Conservation (phyloP, 2,113 vertebrate genomes). For the Gymnorhina tibicen region DNA sequence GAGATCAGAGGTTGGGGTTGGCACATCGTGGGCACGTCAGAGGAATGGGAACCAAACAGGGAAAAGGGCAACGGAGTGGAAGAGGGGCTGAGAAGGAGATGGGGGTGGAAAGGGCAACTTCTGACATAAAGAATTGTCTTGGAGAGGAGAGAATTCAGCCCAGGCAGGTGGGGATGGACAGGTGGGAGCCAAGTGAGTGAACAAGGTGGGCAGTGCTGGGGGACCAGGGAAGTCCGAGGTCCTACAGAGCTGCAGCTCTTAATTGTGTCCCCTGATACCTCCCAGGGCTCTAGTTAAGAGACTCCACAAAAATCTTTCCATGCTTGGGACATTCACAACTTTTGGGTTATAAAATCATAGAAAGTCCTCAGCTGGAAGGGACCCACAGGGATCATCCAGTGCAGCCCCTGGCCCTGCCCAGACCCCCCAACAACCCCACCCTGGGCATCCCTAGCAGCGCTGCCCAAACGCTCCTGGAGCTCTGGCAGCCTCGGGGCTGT, state of each 20-base stretch:
- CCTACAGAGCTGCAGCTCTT: background rate
- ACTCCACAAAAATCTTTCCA: background rate
- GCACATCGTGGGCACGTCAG: background rate
- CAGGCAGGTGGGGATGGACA: background rate
- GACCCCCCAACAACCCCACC: background rate
- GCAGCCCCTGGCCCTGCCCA: rapidly evolving
- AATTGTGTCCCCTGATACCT: background rate
- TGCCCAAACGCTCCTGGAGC: background rate
- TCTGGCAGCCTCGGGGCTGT: background rate
- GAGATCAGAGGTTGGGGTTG: background rate
- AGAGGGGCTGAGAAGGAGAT: background rate
- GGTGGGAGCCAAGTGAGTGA: no score
- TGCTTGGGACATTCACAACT: background rate
- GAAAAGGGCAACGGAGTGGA: background rate
- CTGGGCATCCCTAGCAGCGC: background rate
- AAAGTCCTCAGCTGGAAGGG: background rate
- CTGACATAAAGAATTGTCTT: background rate
- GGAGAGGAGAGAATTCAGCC: background rate
- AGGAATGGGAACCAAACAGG: background rate
- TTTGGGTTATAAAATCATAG: background rate
- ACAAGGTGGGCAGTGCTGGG: background rate
- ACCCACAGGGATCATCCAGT: background rate
- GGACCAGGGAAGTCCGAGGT: background rate
- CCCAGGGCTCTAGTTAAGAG: background rate
- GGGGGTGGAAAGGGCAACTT: background rate